Conservation (phyloP, 92 coral and sea anemone species). For the Chrysogorgia sp. region DNA sequence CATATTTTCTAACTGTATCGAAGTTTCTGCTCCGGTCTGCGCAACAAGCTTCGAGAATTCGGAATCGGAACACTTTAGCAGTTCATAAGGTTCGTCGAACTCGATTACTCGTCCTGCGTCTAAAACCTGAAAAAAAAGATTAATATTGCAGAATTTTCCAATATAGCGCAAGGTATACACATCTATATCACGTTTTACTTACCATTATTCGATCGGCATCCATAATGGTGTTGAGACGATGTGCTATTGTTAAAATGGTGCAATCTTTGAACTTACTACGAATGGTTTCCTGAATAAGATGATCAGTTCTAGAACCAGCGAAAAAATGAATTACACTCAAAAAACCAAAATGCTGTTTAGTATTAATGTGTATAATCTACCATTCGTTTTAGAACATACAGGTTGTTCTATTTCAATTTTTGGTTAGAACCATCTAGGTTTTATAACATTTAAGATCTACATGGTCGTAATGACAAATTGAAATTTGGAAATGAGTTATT, state of each 20-base stretch:
- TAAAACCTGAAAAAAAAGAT: constrained; percentile 62
- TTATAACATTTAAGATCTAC: no score
- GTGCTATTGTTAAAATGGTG: constrained; percentile 72
- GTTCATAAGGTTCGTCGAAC: constrained; percentile 79
- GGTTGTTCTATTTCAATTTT: no score
- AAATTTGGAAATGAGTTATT: no score
- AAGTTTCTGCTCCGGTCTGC: constrained; percentile 71
- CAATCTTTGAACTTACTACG: constrained; percentile 71
- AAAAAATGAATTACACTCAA: no score
- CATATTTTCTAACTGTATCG: constrained; percentile 58
- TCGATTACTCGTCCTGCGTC: constrained; percentile 79
- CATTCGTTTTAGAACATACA: no score
- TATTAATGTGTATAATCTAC: no score
- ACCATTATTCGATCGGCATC: constrained; percentile 84
- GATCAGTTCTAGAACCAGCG: constrained; percentile 60
- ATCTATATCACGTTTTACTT: not conserved
- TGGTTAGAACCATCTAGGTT: no score
- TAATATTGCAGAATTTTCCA: not conserved
- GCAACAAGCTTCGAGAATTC: constrained; percentile 74
- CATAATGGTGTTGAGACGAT: constrained; percentile 72
- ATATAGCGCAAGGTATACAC: no score
- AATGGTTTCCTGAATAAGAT: constrained; percentile 69
- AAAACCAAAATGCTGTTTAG: no score
- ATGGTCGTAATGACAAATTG: no score
- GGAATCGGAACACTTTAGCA: constrained; percentile 57